Evolutionary conservation across 2,797 vertebrate genomes (phyloP).

Genomic region (Malurus splendens): DNA sequence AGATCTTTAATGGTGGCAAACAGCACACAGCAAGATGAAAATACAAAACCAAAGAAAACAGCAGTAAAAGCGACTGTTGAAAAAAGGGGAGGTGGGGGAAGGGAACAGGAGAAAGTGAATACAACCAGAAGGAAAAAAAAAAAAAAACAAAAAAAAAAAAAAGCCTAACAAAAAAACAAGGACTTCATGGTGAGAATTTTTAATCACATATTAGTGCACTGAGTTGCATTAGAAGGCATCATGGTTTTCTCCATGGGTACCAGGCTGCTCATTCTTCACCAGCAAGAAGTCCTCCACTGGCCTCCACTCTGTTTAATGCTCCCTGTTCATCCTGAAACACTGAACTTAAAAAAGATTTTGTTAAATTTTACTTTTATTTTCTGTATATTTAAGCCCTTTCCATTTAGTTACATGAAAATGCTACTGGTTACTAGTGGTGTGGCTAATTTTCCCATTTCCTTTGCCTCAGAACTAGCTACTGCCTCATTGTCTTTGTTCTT

Average conservation of each 20-base stretch:
- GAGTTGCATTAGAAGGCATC: not conserved
- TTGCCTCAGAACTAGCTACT: not conserved
- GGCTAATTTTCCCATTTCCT: not conserved
- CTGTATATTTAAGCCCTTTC: not conserved
- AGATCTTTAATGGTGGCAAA: not conserved
- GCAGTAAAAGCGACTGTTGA: not conserved
- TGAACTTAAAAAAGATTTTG: not conserved
- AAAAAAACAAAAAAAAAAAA: not conserved
- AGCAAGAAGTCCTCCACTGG: not conserved
- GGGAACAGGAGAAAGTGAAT: not conserved
- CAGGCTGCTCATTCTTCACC: not conserved
- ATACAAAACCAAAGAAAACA: not conserved
- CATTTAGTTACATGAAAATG: not conserved
- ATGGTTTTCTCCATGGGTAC: not conserved
- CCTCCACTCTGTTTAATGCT: not conserved
- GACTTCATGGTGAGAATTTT: not conserved
- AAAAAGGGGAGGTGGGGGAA: not conserved
- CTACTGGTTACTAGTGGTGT: not conserved
- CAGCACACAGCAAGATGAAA: not conserved
- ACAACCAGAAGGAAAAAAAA: accelerated
- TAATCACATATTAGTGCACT: accelerated
- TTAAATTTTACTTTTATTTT: not conserved
- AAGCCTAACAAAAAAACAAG: not conserved
- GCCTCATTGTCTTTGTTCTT: not conserved
- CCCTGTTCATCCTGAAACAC: not conserved